Evolutionary conservation across 2,888 invertebrate species (phyloP).

Genomic region (Allygus modestus): DNA sequence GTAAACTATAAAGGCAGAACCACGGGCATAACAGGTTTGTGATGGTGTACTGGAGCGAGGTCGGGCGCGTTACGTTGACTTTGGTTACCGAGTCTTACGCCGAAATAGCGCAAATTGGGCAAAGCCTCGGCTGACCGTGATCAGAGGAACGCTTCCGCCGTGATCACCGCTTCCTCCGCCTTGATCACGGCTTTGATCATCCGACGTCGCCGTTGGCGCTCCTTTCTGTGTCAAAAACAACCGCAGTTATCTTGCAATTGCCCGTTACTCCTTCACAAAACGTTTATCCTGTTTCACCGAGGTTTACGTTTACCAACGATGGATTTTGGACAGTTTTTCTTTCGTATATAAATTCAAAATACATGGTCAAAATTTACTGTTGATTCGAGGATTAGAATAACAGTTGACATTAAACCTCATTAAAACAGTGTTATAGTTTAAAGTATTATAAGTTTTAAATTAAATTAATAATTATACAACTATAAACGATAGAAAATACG

Average conservation of each 20-base stretch:
- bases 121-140: neutral
- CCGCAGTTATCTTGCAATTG: constrained; percentile 17
- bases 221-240: constrained; percentile 15
- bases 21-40: neutral
- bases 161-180: neutral
- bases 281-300: neutral
- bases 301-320: no score
- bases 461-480: no score
- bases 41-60: neutral
- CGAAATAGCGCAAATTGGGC: constrained; percentile 32
- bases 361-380: no score
- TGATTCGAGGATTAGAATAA: no score
- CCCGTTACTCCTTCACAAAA: neutral
- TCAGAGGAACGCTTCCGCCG: constrained; percentile 7
- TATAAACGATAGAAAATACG: no score
- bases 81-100: neutral
- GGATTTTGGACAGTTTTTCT: no score
- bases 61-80: neutral
- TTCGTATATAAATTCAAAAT: no score
- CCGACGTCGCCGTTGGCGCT: neutral
- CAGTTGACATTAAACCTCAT: no score
- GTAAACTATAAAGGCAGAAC: neutral
- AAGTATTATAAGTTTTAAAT: no score
- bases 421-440: no score
- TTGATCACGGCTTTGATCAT: neutral